phyloP scores from a whole-genome alignment of 2,797 vertebrate genomes.

The Morus bassanus region DNA sequence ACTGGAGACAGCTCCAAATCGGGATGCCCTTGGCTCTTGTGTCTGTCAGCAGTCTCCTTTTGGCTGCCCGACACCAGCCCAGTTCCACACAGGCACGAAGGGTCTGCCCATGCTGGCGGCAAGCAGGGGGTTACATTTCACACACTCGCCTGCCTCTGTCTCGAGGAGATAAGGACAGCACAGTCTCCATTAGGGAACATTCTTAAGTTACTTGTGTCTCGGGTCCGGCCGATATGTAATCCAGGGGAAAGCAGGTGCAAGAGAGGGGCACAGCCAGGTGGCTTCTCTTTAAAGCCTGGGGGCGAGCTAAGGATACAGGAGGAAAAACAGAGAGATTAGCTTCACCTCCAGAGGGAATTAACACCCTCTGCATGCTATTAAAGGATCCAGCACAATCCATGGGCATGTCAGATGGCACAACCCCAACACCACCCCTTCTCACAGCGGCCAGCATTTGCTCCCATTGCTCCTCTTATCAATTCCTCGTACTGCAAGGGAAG shows the following conservation, averaged over 20 bases:
- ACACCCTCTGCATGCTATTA: background rate
- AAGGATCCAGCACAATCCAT: background rate
- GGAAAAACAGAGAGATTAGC: background rate
- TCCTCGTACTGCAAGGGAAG: background rate
- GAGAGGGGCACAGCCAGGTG: conserved; percentile 19
- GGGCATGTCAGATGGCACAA: background rate
- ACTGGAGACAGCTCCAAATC: conserved; percentile 35
- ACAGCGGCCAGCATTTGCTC: accelerated
- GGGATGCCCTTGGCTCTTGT: conserved; percentile 42
- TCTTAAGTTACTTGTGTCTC: conserved; percentile 64
- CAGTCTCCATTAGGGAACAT: conserved; percentile 40
- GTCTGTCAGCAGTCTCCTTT: conserved; percentile 47
- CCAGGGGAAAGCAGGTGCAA: conserved; percentile 44
- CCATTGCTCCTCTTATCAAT: background rate
- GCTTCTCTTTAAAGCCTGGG: background rate
- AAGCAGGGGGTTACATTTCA: conserved; percentile 49
- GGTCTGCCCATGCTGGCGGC: background rate
- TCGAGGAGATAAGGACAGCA: conserved; percentile 19
- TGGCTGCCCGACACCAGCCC: background rate
- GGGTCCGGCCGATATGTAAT: conserved; percentile 5
- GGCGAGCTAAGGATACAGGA: background rate
- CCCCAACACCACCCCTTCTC: background rate
- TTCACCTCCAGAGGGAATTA: conserved; percentile 17
- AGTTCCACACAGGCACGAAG: background rate
- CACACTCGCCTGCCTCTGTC: background rate